A percentile compares a stretch with the other conserved stretches of the same genome.
Conservation (phyloP, 2,113 vertebrate genomes). For the Poeciliopsis occidentalis region DNA sequence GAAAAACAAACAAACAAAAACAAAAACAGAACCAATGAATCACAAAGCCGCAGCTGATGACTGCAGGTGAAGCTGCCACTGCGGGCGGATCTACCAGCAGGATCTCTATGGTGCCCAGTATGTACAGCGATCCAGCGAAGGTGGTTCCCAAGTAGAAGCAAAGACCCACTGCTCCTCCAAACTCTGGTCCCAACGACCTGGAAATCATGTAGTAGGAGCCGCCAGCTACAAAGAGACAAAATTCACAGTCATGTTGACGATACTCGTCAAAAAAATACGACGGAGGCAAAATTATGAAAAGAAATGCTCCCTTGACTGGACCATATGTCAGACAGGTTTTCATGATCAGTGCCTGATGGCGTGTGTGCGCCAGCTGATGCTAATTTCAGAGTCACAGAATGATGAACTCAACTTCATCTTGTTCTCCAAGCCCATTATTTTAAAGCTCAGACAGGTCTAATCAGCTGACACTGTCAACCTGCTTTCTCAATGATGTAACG, state of each 20-base stretch:
- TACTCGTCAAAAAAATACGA: background rate
- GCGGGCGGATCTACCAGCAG: constrained; percentile 70
- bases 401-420: background rate
- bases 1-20: too few species aligned
- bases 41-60: background rate
- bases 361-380: background rate
- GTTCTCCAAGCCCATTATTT: too few species aligned
- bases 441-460: background rate
- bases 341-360: background rate
- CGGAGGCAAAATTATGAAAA: background rate
- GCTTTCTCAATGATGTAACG: background rate
- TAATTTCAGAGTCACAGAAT: background rate
- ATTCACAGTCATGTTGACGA: background rate
- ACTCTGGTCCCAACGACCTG: constrained; percentile 82
- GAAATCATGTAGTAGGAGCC: constrained; percentile 87
- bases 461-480: background rate
- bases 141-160: constrained; percentile 84
- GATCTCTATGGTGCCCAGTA: constrained; percentile 84
- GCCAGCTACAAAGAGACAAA: constrained; percentile 67
- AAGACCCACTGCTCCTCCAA: constrained; percentile 82
- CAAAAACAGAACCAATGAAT: background rate
- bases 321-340: background rate
- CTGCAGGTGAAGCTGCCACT: background rate
- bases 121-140: constrained; percentile 84
- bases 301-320: background rate